Base-by-base conservation (phyloP, 2,113 vertebrate species). In the Gadus macrocephalus region DNA sequence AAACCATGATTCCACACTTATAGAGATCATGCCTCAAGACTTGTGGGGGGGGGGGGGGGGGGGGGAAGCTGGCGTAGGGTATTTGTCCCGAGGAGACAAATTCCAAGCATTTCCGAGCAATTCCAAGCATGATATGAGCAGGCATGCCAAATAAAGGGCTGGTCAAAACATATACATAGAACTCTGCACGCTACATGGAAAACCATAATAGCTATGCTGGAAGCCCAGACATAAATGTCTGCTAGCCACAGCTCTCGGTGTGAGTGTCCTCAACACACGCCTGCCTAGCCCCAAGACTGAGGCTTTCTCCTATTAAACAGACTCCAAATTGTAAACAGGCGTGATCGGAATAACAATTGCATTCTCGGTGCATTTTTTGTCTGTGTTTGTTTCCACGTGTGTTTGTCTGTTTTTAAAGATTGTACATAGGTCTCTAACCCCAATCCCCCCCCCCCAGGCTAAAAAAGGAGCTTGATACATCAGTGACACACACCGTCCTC, bases 141-240 rank as follows among this genome's bases (percentile, higher is more conserved):
- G 71, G 64, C 75, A 79, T 76, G 85, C 86, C 88, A 91, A 86
- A 89, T 87, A 90, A 89, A 85, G 55, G 81, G 83, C 79, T 73
- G 83, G 86, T 86, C 83, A 85, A 87, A 88, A 90, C 83, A 85
- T 80, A 89, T 85, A 89, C 83, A 87, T 84, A 90, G 87, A 88
- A 85, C 84, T 87, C 91, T 88, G 87, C 90, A 91, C 80, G 85
- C 89, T 90, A 87, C 85, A 85, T 87, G 86, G 81, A 89, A 49
- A 91, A 90, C 87, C 90, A 91, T 92, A 91, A 91, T 90, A 80
- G 84, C 85, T 87, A 90, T 86, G 86, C 79, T 78, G 78, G 85
- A 78, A 83, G 75, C 78, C 63, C 62, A 73, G 82, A 82, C 80
- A 85, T 75, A 85, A 87, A 89, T 88, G 87, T 82, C 79, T 80